Percentiles rank a stretch among this genome's conserved stretches.
phyloP scores from a whole-genome alignment of 2,888 invertebrate species.

The Synanthedon tipuliformis region DNA sequence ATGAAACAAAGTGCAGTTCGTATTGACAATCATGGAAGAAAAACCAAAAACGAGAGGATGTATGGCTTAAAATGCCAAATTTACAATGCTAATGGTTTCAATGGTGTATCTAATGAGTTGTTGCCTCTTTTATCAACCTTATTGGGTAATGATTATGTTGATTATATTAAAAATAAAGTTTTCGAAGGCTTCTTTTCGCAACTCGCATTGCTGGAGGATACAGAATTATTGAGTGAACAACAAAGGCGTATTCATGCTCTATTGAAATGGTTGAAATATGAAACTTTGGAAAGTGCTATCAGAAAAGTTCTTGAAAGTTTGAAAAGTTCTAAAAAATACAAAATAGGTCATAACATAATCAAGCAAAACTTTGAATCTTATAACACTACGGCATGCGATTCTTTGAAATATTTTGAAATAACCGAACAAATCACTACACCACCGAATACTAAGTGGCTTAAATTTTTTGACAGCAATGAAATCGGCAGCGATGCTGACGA shows the following conservation, averaged over 20 bases:
- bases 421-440: not conserved
- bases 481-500: conserved; percentile 16
- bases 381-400: conserved; percentile 65
- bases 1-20: conserved; percentile 62
- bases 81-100: conserved; percentile 77
- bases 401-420: conserved; percentile 69
- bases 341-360: conserved; percentile 66
- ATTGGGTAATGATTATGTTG: conserved; percentile 84
- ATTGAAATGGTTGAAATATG: conserved; percentile 80
- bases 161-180: conserved; percentile 78
- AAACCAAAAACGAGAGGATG: conserved; percentile 16
- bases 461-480: conserved; percentile 13
- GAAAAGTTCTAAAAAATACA: conserved; percentile 64
- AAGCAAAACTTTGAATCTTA: conserved; percentile 75
- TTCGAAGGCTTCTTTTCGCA: conserved; percentile 80
- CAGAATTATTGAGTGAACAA: conserved; percentile 67
- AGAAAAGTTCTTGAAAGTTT: conserved; percentile 74
- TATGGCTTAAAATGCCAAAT: conserved; percentile 75
- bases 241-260: conserved; percentile 78
- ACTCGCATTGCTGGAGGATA: conserved; percentile 69
- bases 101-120: conserved; percentile 73
- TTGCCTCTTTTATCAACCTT: conserved; percentile 85
- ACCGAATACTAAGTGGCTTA: conserved; percentile 2
- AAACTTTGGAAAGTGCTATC: conserved; percentile 77
- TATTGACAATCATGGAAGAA: conserved; percentile 25